These are phyloP conservation scores for Rugalucina vietnamica DNA, from an alignment of 2,888 invertebrate species.

Conservation along the genomic window DNA sequence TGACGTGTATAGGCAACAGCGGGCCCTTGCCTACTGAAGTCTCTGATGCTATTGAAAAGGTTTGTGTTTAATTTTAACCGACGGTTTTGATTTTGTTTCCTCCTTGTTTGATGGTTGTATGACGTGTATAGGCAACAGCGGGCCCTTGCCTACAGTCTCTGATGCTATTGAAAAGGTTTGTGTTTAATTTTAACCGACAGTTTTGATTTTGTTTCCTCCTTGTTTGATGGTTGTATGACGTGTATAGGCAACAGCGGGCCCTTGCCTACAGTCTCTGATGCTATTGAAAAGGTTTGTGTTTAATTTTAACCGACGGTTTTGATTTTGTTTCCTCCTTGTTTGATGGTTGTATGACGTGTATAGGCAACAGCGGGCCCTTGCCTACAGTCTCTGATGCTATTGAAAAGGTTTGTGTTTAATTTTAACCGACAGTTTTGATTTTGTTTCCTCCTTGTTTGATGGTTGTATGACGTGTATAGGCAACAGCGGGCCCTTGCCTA, in stretches of 20 bases:
- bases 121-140: not conserved
- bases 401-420: too few species aligned
- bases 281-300: conserved; percentile 95
- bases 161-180: conserved; percentile 88
- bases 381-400: too few species aligned
- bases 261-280: conserved; percentile 94
- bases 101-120: not conserved
- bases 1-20: conserved; percentile 99
- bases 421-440: too few species aligned
- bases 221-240: conserved; percentile 99
- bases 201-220: too few species aligned
- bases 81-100: not conserved
- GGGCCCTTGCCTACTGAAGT: conserved; percentile 96
- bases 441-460: too few species aligned
- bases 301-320: too few species aligned
- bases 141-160: not conserved
- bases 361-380: too few species aligned
- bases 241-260: conserved; percentile 99
- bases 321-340: too few species aligned
- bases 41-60: conserved; percentile 95
- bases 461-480: too few species aligned
- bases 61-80: conserved; percentile 76
- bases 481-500: too few species aligned
- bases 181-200: too few species aligned
- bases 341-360: too few species aligned